These are phyloP conservation scores for Podargus strigoides DNA, from an alignment of 2,797 vertebrate species.

Conservation along the genomic window DNA sequence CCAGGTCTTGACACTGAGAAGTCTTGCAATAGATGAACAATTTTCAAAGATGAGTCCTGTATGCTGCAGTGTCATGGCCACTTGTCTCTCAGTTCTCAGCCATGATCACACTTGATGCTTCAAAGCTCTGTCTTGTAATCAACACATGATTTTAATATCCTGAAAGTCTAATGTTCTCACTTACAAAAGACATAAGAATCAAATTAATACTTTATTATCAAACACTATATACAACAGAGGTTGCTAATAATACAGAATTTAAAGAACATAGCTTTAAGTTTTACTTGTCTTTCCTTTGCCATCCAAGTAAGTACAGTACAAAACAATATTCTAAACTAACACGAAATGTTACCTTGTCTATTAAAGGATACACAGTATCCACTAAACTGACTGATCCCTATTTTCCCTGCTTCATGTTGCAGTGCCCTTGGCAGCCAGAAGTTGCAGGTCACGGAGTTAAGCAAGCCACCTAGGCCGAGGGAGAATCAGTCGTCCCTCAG, in stretches of 20 bases:
- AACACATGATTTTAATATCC: conserved; percentile 81
- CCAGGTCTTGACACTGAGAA: conserved; percentile 69
- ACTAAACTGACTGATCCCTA: conserved; percentile 92
- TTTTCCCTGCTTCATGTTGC: conserved; percentile 89
- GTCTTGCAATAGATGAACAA: conserved; percentile 57
- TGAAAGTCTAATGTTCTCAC: conserved; percentile 89
- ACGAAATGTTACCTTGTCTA: conserved; percentile 93
- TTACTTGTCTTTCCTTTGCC: conserved; percentile 85
- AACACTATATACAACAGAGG: conserved; percentile 99
- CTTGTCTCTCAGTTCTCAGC: conserved; percentile 69
- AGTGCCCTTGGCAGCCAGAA: conserved; percentile 80
- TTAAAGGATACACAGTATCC: conserved; percentile 99
- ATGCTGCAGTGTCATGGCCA: conserved; percentile 62
- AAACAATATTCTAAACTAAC: conserved; percentile 94
- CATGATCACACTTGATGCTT: conserved; percentile 75
- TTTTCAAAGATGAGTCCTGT: conserved; percentile 68
- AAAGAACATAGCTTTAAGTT: conserved; percentile 86
- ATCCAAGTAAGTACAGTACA: conserved; percentile 97
- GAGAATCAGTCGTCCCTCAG: conserved; percentile 37
- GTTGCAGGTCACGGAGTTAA: conserved; percentile 58
- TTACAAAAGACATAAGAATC: conserved; percentile 99
- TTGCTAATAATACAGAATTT: conserved; percentile 97
- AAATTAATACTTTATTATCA: conserved; percentile 99
- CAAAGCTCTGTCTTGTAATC: conserved; percentile 79
- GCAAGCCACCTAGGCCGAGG: conserved; percentile 22